These are phyloP conservation scores for Argyresthia goedartella DNA, from an alignment of 2,888 invertebrate species.

Conservation along the genomic window DNA sequence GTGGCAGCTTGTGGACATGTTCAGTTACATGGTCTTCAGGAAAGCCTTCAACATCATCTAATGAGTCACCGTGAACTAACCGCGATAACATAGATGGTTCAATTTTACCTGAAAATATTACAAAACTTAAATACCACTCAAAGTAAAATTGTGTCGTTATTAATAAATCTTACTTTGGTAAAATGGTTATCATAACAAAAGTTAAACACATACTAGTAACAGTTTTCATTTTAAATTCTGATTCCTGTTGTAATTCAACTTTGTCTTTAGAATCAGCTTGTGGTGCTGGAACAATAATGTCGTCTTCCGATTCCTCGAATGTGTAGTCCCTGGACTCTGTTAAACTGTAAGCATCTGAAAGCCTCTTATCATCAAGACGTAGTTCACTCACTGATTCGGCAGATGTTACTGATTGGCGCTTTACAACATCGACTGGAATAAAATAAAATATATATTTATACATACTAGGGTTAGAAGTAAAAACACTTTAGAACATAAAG, in stretches of 20 bases:
- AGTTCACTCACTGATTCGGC: conserved; percentile 58
- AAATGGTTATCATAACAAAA: background rate
- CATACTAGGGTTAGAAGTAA: background rate
- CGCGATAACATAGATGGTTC: conserved; percentile 31
- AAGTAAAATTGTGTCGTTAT: background rate
- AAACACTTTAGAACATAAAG: background rate
- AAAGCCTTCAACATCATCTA: conserved; percentile 66
- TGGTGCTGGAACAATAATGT: conserved; percentile 55
- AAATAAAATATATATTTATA: background rate
- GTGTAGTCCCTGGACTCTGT: conserved; percentile 66
- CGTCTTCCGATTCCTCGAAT: conserved; percentile 67
- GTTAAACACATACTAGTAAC: conserved; percentile 19
- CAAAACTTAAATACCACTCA: background rate
- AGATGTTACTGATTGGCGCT: conserved; percentile 60
- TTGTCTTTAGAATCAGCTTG: conserved; percentile 49
- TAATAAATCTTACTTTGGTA: background rate
- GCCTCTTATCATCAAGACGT: conserved; percentile 56
- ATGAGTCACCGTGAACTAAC: conserved; percentile 57
- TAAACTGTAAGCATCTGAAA: conserved; percentile 60
- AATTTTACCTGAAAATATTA: background rate
- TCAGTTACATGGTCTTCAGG: conserved; percentile 61
- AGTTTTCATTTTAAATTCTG: conserved; percentile 30
- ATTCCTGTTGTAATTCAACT: conserved; percentile 18
- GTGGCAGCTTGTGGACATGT: conserved; percentile 55
- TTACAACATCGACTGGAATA: conserved; percentile 28